Evolutionary conservation across 2,888 invertebrate species (phyloP).

Genomic region (Willowsia nigromaculata): DNA sequence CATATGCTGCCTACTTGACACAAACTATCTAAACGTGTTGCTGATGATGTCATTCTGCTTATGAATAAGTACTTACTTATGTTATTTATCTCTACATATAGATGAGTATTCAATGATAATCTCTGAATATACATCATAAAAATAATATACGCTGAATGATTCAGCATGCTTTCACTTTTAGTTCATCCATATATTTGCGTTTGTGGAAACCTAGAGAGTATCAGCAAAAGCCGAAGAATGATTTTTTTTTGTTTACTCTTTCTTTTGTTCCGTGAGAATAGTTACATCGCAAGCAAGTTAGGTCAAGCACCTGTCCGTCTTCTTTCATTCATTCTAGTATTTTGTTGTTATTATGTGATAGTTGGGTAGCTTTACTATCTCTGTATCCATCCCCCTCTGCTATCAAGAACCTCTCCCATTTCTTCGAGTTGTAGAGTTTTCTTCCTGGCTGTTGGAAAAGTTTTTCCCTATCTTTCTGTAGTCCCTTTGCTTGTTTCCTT

Average conservation of each 20-base stretch:
- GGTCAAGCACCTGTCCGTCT: conserved; percentile 66
- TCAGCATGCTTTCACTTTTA: background rate
- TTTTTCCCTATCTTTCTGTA: background rate
- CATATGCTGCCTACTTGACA: background rate
- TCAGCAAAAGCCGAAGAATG: background rate
- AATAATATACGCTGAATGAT: too few relatives aligned
- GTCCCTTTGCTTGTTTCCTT: background rate
- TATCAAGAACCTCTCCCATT: background rate
- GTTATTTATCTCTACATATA: too few relatives aligned
- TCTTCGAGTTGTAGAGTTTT: background rate
- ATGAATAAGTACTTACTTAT: too few relatives aligned
- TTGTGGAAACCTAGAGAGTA: background rate
- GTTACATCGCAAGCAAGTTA: background rate
- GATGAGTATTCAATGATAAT: too few relatives aligned
- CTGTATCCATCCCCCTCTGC: too few relatives aligned
- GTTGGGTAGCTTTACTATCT: background rate
- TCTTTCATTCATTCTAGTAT: background rate
- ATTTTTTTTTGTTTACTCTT: background rate
- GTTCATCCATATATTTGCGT: background rate
- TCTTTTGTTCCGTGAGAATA: conserved; percentile 5
- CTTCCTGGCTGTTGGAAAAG: background rate
- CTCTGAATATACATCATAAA: too few relatives aligned
- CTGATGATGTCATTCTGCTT: background rate
- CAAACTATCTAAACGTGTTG: background rate
- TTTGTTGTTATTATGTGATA: background rate